Base-by-base conservation (phyloP, 2,797 vertebrate genomes). In the Sphenopsis melanotis region DNA sequence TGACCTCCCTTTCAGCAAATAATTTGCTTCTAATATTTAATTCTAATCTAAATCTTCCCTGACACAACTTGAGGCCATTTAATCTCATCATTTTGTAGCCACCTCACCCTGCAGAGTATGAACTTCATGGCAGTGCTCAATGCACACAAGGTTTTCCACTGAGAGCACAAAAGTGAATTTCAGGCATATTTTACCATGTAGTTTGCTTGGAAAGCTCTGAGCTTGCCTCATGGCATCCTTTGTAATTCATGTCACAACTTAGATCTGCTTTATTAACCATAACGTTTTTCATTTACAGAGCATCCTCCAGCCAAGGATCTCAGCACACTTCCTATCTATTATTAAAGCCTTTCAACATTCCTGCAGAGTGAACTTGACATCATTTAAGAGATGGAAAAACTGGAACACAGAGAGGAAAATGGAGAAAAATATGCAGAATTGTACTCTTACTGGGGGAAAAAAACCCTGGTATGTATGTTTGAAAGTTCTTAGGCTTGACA, bases 181-280 rank as follows among this genome's bases (percentile, higher is more conserved):
- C 74, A 68, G 72, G 59, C 30, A 32, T 60, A 63, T 93, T 87
- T 89, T 59, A 76, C 32, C 52, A 21, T 1, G 16, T 6, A 83
- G 46, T 22, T 49, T 77, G 49, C 75, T 70, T 83, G 68, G 34
- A 93, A 85, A 82, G 53, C 32, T 81, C 80, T 83, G 36, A 49
- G 60, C 24, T 53, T 85, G 60, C 42, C 47, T 52, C 53, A 29
- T 5, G 15, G 49, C 50, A 34, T 5, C 13, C 36, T 77, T 74
- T 74, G 52, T 77, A 74, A 92, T 85, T 77, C 76, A 34, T 49
- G 47, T 44, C 70, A 46, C 37, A 84, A 61, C 71, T 64, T 30
- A 53, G 41, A 42, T 76, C 70, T 83, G 78, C 52, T 32, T 95
- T 93, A 89, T 70, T 93, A 93, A 76, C 68, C 34, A 22, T 11